Percentiles rank a stretch among this genome's conserved stretches.
These are phyloP conservation scores for Patiria miniata DNA, from an alignment of 35 echinoderm and acorn worm species.

Conservation along the genomic window DNA sequence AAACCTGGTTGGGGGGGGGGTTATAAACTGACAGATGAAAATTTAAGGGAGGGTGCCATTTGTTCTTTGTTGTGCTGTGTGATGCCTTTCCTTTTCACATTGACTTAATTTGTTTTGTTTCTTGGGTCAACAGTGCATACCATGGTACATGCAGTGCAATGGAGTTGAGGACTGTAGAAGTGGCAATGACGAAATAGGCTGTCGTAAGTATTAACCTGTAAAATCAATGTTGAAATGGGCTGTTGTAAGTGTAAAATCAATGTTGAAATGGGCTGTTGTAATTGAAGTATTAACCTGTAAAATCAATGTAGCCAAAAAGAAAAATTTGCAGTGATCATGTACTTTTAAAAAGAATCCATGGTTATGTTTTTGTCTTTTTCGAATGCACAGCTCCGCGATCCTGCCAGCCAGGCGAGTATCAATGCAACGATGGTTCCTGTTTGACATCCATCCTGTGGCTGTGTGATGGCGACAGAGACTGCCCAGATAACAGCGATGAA, in stretches of 20 bases:
- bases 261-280: no score
- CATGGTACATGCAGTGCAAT: slow-evolving; percentile 3
- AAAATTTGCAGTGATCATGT: no score
- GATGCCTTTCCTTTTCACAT: no score
- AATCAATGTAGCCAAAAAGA: no score
- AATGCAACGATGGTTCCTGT: slow-evolving; percentile 41
- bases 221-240: no score
- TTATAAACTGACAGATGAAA: no score
- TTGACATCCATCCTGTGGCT: slow-evolving; percentile 36
- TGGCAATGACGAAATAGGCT: background rate
- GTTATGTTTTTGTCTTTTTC: background rate
- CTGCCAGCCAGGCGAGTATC: slow-evolving; percentile 60
- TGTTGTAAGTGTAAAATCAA: no score
- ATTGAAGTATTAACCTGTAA: no score
- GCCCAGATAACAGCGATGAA: slow-evolving; percentile 37
- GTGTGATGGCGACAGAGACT: slow-evolving; percentile 64
- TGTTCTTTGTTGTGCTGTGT: no score
- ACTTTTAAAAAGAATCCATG: no score
- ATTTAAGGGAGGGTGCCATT: no score
- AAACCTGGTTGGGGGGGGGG: no score
- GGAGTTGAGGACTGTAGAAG: background rate
- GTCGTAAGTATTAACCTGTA: background rate
- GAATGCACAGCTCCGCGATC: slow-evolving; percentile 36
- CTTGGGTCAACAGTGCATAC: background rate
- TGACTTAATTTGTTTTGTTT: background rate